Evolutionary conservation across 2,797 vertebrate genomes (phyloP), one percentile per base, ranked within the genome.

Genomic region (Thaleichthys pacificus): DNA sequence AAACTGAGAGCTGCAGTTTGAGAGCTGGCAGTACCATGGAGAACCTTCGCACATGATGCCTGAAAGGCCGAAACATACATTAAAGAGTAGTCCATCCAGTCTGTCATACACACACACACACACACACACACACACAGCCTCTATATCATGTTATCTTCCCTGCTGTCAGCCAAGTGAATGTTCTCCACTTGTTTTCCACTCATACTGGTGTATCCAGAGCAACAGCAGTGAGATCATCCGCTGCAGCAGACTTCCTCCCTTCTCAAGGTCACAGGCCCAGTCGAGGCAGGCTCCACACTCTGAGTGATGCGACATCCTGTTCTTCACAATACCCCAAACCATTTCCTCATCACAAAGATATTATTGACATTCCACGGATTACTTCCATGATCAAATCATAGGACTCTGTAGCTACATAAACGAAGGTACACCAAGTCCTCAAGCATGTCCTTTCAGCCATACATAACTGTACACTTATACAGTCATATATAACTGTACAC

Each of bases 251-350:
- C 47, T 61, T 49, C 60, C 24, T 49, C 22, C 56, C 35, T 11
- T 57, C 28, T 19, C 26, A 21, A 68, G 26, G 66, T 68, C 66
- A 68, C 24, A 30, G 51, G 42, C 9, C 42, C 42, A 47, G 32
- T 35, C 8, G 12, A 9, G 47, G 14, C 51, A 56, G 19, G 19
- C 15, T 56, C 51, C 15, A n/a, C 51, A 1, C 51, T 5, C 51
- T 56, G 42, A 47, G 9, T 47, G 42, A 47, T 47, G 42, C 42
- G 0, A 47, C 42, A 12, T 47, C 42, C 42, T 47, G 42, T 8
- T 3, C 42, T 47, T 47, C 42, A 47, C 42, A 47, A 47, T 14
- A 47, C 42, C 42, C 11, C 42, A 3, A 47, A 47, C 12, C 42
- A 47, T 47, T 47, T 47, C 42, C 42, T 47, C 42, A 47, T 14